Evolutionary conservation across 2,888 invertebrate genomes (phyloP).

Genomic region (Dryobotodes eremita): DNA sequence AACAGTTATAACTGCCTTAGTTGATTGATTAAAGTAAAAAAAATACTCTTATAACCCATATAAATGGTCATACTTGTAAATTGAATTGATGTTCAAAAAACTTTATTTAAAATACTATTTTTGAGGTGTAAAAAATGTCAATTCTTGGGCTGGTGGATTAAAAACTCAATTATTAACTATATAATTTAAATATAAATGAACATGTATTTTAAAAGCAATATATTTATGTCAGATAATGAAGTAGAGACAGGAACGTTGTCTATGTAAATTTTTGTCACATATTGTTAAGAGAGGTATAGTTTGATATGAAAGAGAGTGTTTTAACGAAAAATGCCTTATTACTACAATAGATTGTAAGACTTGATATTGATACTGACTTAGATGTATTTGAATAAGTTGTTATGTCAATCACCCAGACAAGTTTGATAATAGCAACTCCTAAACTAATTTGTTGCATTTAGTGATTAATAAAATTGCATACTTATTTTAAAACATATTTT

Average conservation of each 20-base stretch:
- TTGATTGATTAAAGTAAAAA: constrained; percentile 29
- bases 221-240: constrained; percentile 81
- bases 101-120: constrained; percentile 55
- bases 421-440: constrained; percentile 85
- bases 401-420: constrained; percentile 81
- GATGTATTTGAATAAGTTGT: constrained; percentile 85
- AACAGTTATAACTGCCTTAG: constrained; percentile 30
- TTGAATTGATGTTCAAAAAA: constrained; percentile 43
- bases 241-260: constrained; percentile 79
- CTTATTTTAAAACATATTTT: constrained; percentile 82
- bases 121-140: constrained; percentile 78
- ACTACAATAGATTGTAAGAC: constrained; percentile 89
- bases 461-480: constrained; percentile 90
- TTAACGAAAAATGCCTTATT: constrained; percentile 90
- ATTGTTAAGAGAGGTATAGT: constrained; percentile 88
- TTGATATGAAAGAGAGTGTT: constrained; percentile 89
- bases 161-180: constrained; percentile 85
- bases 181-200: constrained; percentile 81
- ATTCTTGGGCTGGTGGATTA: constrained; percentile 86
- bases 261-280: constrained; percentile 86
- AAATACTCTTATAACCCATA: background rate
- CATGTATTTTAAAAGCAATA: constrained; percentile 83
- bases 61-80: constrained; percentile 34
- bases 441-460: constrained; percentile 91
- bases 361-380: constrained; percentile 90